Base-by-base conservation (phyloP, 2,113 vertebrate species). In the Pedetes capensis region DNA sequence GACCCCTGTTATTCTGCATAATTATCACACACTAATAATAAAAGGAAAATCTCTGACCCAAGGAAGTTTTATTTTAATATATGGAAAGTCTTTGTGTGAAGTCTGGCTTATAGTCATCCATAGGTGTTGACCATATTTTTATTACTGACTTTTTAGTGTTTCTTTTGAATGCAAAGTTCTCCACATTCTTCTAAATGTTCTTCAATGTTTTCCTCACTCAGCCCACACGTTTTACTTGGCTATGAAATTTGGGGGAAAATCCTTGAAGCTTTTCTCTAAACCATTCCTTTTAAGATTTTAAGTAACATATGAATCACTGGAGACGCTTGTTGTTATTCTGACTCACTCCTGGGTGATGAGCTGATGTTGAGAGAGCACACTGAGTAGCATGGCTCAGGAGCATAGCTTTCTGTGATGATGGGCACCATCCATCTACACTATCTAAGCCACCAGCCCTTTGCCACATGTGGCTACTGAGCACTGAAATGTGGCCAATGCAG, bases 81-180 rank as follows among this genome's bases (percentile, higher is more conserved):
- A 39, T 20, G 47, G 23, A 66, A 34, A 76, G 34, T 82, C 6
- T 87, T 75, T 72, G 4, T 57, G 16, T 72, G 66, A 37, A 78
- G 25, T 49, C 29, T 61, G 39, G 10, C 69, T 71, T 51, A 4
- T 55, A 16, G 5, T 51, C 42, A 72, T 63, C 69, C 5, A 12
- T 44, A 82, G 42, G 44, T 47, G 3, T 34, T 87, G 32, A 78
- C 14, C 10, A 64, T 78, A 25, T 47, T 53, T 91, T 79, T 59
- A 83, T 80, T 64, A 61, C n/a, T 90, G 34, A 59, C 14, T 53
- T 91, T 61, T 63, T 69, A 61, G 27, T 89, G 23, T 94, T 95
- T 80, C 51, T 84, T 79, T 44, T 76, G 10, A 68, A 71, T 71
- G 22, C 76, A 76, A 87, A 82, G 6, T 75, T 78, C 11, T 78